These are phyloP conservation scores for Tetraodon nigroviridis DNA, from an alignment of 2,113 vertebrate genomes.

Conservation along the genomic window DNA sequence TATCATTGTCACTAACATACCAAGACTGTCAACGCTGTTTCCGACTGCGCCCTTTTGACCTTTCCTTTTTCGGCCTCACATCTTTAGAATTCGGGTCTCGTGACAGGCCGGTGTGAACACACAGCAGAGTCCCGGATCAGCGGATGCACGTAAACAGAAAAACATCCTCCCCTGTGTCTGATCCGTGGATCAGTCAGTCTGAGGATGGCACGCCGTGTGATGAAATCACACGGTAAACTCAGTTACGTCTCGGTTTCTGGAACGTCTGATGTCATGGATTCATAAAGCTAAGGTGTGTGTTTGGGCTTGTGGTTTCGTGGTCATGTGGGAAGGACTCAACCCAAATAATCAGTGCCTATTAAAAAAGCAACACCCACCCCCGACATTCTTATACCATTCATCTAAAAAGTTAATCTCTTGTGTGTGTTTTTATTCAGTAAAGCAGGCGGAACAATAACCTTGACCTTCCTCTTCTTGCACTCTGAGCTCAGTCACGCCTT, in stretches of 20 bases:
- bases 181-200: slow-evolving; percentile 50
- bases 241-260: background rate
- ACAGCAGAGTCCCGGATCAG: slow-evolving; percentile 26
- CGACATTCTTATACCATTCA: slow-evolving; percentile 6
- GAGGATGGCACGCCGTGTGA: slow-evolving; percentile 10
- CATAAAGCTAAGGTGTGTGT: slow-evolving; percentile 17
- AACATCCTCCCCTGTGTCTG: slow-evolving; percentile 16
- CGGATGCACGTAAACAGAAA: slow-evolving; percentile 6
- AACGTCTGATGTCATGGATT: slow-evolving; percentile 3
- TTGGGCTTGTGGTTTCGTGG: background rate
- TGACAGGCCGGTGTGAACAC: background rate
- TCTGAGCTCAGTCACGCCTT: too few relatives aligned
- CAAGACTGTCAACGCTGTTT: slow-evolving; percentile 1
- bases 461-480: slow-evolving; percentile 1
- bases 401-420: too few relatives aligned
- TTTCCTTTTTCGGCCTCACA: background rate
- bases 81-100: background rate
- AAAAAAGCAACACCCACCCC: background rate
- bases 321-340: slow-evolving; percentile 7
- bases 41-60: background rate
- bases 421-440: background rate
- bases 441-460: background rate
- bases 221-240: slow-evolving; percentile 23
- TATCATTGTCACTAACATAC: too few relatives aligned
- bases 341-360: slow-evolving; percentile 5